Evolutionary conservation across 2,888 invertebrate species (phyloP).

Genomic region (Tubulanus polymorphus): DNA sequence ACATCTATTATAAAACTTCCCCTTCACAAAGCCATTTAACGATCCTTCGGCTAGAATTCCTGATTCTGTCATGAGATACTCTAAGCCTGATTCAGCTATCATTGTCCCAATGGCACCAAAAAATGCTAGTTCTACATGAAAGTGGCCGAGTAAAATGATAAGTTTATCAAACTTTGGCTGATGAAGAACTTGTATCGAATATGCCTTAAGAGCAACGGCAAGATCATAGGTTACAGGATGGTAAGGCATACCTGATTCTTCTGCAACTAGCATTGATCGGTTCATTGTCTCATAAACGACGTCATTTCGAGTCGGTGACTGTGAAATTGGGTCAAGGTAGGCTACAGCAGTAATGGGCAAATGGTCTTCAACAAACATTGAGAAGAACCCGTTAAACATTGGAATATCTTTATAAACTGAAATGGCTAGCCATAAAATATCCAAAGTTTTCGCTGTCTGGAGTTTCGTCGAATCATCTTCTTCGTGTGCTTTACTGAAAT

Average conservation of each 20-base stretch:
- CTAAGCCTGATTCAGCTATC: constrained; percentile 8
- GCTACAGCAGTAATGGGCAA: constrained; percentile 11
- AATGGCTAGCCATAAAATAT: background rate
- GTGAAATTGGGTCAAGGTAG: constrained; percentile 15
- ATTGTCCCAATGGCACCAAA: constrained; percentile 14
- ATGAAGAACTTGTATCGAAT: constrained; percentile 15
- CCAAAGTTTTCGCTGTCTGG: background rate
- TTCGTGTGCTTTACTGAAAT: background rate
- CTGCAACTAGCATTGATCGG: constrained; percentile 11
- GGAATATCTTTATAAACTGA: background rate
- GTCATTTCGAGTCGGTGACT: constrained; percentile 13
- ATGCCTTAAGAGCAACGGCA: constrained; percentile 16
- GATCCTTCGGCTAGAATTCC: constrained; percentile 16
- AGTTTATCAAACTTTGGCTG: constrained; percentile 12
- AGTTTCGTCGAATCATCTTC: background rate
- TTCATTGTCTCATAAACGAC: constrained; percentile 15
- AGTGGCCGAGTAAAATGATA: constrained; percentile 15
- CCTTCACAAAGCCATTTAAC: constrained; percentile 11
- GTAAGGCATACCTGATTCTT: constrained; percentile 12
- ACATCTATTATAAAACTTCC: constrained; percentile 16
- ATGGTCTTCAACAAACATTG: constrained; percentile 6
- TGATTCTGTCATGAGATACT: constrained; percentile 13
- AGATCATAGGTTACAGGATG: constrained; percentile 15
- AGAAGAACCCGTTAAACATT: constrained; percentile 8
- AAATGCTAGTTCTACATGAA: constrained; percentile 15